phyloP scores from a whole-genome alignment of 2,888 invertebrate genomes.

The Ferdinandea cuprea region DNA sequence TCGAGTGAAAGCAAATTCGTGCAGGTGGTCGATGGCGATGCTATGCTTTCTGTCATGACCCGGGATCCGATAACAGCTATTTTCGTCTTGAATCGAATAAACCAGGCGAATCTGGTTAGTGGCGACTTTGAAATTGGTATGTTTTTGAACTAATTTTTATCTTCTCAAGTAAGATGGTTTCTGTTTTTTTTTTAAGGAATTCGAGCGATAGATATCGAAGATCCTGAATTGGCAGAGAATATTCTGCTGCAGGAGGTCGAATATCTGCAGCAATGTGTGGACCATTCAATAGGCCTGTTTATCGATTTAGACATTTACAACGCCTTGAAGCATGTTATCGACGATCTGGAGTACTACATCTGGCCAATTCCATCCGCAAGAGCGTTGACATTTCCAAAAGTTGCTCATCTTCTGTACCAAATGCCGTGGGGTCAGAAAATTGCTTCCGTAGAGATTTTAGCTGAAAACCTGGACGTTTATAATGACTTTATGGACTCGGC shows the following conservation, averaged over 20 bases:
- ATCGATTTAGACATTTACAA: slow-evolving; percentile 80
- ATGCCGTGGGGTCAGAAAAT: slow-evolving; percentile 82
- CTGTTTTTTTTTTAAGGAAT: slow-evolving; percentile 77
- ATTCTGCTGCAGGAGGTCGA: slow-evolving; percentile 82
- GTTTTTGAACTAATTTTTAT: neutral
- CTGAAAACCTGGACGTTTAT: slow-evolving; percentile 80
- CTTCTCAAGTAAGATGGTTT: neutral
- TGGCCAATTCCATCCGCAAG: slow-evolving; percentile 81
- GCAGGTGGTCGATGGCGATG: slow-evolving; percentile 81
- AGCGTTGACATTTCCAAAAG: slow-evolving; percentile 79
- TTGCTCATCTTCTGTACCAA: slow-evolving; percentile 81
- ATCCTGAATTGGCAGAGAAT: slow-evolving; percentile 79
- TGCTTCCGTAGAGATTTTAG: slow-evolving; percentile 82
- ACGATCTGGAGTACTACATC: slow-evolving; percentile 81
- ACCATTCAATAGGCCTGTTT: slow-evolving; percentile 81
- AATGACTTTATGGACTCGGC: slow-evolving; percentile 82
- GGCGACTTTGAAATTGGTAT: slow-evolving; percentile 82
- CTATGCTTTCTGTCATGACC: slow-evolving; percentile 81
- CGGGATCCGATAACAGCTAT: slow-evolving; percentile 80
- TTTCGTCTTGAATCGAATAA: slow-evolving; percentile 82
- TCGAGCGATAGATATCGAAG: slow-evolving; percentile 79
- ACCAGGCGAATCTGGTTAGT: slow-evolving; percentile 80
- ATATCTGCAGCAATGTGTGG: slow-evolving; percentile 81
- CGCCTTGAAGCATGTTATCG: slow-evolving; percentile 78
- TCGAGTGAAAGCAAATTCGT: slow-evolving; percentile 78